Base-by-base conservation (phyloP, 2,113 vertebrate species). In the Triplophysa rosa region DNA sequence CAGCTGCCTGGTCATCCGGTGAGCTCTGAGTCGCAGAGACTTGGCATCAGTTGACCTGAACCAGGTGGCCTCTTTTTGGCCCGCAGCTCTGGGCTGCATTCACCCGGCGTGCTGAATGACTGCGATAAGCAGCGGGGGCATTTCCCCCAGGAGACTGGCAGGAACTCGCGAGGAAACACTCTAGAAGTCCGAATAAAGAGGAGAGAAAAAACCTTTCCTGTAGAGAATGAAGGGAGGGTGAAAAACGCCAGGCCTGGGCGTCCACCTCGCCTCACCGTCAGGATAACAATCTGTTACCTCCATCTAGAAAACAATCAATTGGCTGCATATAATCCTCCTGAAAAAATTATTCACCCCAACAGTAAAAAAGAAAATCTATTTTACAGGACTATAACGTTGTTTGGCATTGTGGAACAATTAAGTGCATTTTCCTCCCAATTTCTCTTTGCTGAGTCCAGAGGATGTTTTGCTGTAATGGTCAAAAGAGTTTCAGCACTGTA, bases 111-210 rank as follows among this genome's bases (percentile, higher is more conserved):
- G 80, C 61, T 66, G 54, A 29, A 73, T 82, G 66, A 79, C 23
- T 68, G 76, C 16, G 87, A 87, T 90, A 89, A 88, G 86, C 72
- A 84, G 78, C 42, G 21, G 14, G 80, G 84, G 86, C 86, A 84
- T 83, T 90, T 91, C 87, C 89, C 83, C 59, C 84, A 62, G 45
- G 79, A 86, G 85, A 80, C 81, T 86, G 83, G 84, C 79, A 85
- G 82, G 85, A 87, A 85, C 84, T 67, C 47, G 29, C 21, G 80
- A 91, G 90, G 87, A 90, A 91, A 84, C 77, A 82, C 80, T 86
- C 81, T 83, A 79, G 80, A 86, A 80, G 79, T 79, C 47, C 80
- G 80, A 72, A 65, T 79, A 65, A 74, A 67, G 42, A 65, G 67
- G 19, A 2, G 45, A 33, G 66, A 77, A 82, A 77, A 63, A 64